Evolutionary conservation across 2,797 vertebrate species (phyloP), one percentile per base, ranked within the genome.

Genomic region (Gorsachius magnificus): DNA sequence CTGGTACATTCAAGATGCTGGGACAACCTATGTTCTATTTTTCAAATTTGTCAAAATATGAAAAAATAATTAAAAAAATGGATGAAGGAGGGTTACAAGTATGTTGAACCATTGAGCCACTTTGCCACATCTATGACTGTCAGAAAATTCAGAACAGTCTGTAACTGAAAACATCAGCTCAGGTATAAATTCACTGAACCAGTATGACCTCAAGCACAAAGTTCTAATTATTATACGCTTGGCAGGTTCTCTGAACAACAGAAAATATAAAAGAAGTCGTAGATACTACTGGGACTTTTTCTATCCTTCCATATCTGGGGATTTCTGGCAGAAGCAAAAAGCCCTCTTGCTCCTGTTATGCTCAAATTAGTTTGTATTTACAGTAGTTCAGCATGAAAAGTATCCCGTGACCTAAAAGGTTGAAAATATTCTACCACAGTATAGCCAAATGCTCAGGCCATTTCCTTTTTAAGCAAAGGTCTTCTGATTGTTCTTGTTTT

Each of bases 161-260:
- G 50, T 83, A 79, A 79, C 77, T 7, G 64, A 80, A 95, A 89
- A 70, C 56, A 84, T 84, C 88, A 80, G 53, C 83, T 95, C 90
- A 94, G 68, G 75, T 96, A 85, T 43, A 89, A 95, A 87, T 82
- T 93, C 88, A 74, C 22, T 89, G 77, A 95, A 90, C 83, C 77
- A 56, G 6, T 29, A 89, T 74, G 71, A 94, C 83, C 88, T 87
- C 90, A 60, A 87, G 85, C 64, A 95, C 64, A 85, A 77, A 93
- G 71, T 93, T 93, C 90, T 95, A 95, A 95, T 95, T 90, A 89
- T n/a, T 75, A 38, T 72, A 78, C 58, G 82, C 85, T 90, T 68
- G 63, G 51, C 41, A 82, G 64, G 66, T 70, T 94, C 74, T 79
- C 70, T 69, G 63, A 76, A 83, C 43, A 80, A 83, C 54, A 91